phyloP scores from a whole-genome alignment of 92 coral and sea anemone genomes.

The Virgularia gustaviana region DNA sequence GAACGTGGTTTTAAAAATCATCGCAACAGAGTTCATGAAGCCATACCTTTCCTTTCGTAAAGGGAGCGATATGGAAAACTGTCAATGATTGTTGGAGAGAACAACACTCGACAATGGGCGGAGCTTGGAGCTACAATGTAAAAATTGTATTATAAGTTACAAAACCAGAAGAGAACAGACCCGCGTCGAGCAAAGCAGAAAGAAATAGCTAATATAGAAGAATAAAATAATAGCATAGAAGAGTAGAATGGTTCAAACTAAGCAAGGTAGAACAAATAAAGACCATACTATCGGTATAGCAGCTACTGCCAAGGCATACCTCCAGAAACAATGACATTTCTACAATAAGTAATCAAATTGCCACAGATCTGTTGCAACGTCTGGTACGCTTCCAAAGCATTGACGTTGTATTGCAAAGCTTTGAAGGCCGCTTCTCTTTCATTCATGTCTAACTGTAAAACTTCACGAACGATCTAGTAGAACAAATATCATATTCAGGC shows the following conservation, averaged over 20 bases:
- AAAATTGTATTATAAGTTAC: neutral
- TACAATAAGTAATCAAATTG: conserved; percentile 79
- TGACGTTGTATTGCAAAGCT: conserved; percentile 63
- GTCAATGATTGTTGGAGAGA: conserved; percentile 74
- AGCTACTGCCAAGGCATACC: too few species aligned
- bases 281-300: neutral
- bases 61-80: conserved; percentile 59
- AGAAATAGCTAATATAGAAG: neutral
- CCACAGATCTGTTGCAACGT: conserved; percentile 81
- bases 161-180: neutral
- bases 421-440: conserved; percentile 63
- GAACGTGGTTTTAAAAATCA: neutral
- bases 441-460: conserved; percentile 62
- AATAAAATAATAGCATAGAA: neutral
- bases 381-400: conserved; percentile 74
- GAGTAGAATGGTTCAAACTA: neutral
- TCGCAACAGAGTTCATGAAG: neutral
- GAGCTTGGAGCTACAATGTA: conserved; percentile 62
- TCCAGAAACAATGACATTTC: conserved; percentile 69
- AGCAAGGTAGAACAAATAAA: neutral
- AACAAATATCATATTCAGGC: too few species aligned
- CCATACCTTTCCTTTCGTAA: conserved; percentile 70
- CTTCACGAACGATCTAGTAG: conserved; percentile 68
- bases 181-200: neutral
- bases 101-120: conserved; percentile 74